phyloP scores from a whole-genome alignment of 1,140 invertebrate genomes.

The Druon quercuslanigerum region DNA sequence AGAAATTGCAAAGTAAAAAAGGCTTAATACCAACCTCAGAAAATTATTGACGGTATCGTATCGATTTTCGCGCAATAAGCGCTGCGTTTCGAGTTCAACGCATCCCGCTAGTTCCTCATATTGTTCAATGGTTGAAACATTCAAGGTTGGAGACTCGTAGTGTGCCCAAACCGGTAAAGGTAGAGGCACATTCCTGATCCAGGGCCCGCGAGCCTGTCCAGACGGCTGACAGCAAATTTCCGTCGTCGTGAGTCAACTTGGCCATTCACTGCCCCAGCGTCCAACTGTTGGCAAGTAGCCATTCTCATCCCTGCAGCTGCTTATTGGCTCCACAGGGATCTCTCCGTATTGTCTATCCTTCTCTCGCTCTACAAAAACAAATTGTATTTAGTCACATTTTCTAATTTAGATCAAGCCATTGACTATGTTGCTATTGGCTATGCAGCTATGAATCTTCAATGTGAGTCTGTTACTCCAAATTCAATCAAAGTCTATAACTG shows the following conservation, averaged over 20 bases:
- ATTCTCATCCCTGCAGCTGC: slow-evolving; percentile 79
- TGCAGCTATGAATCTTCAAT: too few species aligned
- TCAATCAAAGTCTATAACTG: too few species aligned
- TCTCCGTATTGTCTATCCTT: slow-evolving; percentile 75
- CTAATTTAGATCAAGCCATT: too few species aligned
- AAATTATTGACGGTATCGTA: slow-evolving; percentile 93
- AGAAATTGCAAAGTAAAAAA: neutral
- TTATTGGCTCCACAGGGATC: slow-evolving; percentile 77
- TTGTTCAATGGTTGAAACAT: slow-evolving; percentile 79
- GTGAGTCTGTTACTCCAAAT: too few species aligned
- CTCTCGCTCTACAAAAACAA: slow-evolving; percentile 74
- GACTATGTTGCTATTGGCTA: too few species aligned
- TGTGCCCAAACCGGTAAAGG: slow-evolving; percentile 75
- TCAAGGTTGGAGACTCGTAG: slow-evolving; percentile 74
- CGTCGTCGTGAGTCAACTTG: slow-evolving; percentile 91
- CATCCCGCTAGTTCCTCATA: slow-evolving; percentile 87
- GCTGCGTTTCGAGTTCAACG: slow-evolving; percentile 85
- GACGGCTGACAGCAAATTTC: slow-evolving; percentile 75
- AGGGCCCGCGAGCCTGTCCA: slow-evolving; percentile 74
- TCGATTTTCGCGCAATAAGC: slow-evolving; percentile 84
- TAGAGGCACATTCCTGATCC: slow-evolving; percentile 73
- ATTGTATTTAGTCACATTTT: neutral
- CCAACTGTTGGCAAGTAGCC: slow-evolving; percentile 85
- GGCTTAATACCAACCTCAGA: slow-evolving; percentile 73
- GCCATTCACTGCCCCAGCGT: slow-evolving; percentile 92